A percentile compares a stretch with the other conserved stretches of the same genome.
These are phyloP conservation scores for Bellardia bayeri DNA, from an alignment of 2,888 invertebrate species.

Conservation along the genomic window DNA sequence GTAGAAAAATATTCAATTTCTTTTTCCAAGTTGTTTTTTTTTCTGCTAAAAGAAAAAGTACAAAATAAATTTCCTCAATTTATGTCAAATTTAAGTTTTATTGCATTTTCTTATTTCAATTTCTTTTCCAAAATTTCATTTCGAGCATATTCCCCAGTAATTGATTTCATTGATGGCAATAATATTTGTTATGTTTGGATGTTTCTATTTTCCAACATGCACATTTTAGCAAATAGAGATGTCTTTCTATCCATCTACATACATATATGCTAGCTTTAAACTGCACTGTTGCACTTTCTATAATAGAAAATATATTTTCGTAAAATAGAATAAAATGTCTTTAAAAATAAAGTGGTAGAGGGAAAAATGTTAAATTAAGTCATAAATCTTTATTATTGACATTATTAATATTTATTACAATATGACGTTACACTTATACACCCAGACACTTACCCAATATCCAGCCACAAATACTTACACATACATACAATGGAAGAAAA, in stretches of 20 bases:
- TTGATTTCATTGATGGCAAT: conserved; percentile 40
- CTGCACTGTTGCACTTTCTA: conserved; percentile 42
- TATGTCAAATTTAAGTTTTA: neutral
- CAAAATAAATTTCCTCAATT: conserved; percentile 15
- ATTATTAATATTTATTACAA: conserved; percentile 82
- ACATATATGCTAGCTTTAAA: neutral
- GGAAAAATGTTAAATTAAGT: conserved; percentile 61
- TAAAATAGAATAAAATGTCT: conserved; percentile 27
- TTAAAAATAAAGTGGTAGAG: neutral
- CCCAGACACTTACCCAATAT: conserved; percentile 20
- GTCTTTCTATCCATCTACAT: neutral
- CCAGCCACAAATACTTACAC: conserved; percentile 19
- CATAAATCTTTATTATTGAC: conserved; percentile 81
- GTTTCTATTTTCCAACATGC: neutral
- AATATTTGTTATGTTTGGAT: conserved; percentile 22
- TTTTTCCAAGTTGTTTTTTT: no score
- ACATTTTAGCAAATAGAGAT: no score
- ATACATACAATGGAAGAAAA: neutral
- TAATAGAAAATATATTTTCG: neutral
- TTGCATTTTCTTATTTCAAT: conserved; percentile 28
- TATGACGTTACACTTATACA: conserved; percentile 61
- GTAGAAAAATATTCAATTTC: no score
- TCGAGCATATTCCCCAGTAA: conserved; percentile 30
- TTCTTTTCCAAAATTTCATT: conserved; percentile 33
- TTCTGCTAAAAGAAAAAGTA: no score